Evolutionary conservation across 2,797 vertebrate species (phyloP).

Genomic region (Dendrocincla tyrannina): DNA sequence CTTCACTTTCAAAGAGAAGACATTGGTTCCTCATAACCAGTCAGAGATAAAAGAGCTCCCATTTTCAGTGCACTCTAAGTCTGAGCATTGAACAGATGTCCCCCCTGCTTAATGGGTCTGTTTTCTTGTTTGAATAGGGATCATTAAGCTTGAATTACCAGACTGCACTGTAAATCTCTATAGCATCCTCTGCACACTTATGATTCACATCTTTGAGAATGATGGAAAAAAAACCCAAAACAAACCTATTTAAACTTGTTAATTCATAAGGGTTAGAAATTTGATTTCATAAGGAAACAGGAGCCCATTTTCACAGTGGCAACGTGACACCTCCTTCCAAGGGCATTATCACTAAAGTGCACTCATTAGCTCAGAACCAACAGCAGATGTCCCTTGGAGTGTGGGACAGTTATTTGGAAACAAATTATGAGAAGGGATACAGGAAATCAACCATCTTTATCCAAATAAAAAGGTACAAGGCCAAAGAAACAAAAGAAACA

Average conservation of each 20-base stretch:
- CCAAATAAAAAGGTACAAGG: background rate
- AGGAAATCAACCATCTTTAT: background rate
- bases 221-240: background rate
- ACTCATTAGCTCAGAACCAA: conserved; percentile 9
- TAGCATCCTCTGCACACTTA: background rate
- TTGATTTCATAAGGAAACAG: background rate
- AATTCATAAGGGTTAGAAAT: background rate
- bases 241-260: background rate
- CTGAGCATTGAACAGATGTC: background rate
- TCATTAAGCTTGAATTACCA: background rate
- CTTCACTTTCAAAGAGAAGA: background rate
- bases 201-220: background rate
- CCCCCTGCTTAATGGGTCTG: background rate
- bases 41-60: background rate
- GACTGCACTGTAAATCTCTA: background rate
- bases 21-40: background rate
- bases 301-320: background rate
- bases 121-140: background rate
- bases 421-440: background rate
- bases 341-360: background rate
- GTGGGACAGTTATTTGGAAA: conserved; percentile 20
- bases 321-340: background rate
- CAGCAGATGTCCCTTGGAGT: conserved; percentile 12
- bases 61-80: background rate
- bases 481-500: conserved; percentile 30